Evolutionary conservation across 2,888 invertebrate genomes (phyloP).

Genomic region (Mamestra brassicae): DNA sequence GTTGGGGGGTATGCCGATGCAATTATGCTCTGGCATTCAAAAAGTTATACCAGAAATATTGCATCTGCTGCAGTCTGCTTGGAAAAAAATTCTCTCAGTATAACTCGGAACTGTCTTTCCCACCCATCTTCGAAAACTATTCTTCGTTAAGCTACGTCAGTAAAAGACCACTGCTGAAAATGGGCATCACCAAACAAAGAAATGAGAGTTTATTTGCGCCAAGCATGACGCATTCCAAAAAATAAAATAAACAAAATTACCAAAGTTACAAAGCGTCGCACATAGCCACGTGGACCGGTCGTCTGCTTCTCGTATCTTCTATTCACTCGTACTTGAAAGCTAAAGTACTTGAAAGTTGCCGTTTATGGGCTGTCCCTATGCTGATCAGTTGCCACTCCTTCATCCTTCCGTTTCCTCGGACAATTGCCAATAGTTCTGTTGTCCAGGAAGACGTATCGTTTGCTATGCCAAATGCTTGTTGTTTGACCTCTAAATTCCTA

Average conservation of each 20-base stretch:
- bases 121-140: no score
- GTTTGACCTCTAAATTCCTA: constrained; percentile 5
- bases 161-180: no score
- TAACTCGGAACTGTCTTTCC: not conserved
- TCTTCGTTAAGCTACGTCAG: no score
- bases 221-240: no score
- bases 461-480: constrained; percentile 30
- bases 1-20: no score
- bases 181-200: not conserved
- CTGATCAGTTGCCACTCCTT: not conserved
- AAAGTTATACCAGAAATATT: no score
- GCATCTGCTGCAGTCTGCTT: not conserved
- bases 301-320: no score
- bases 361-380: no score
- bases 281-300: not conserved
- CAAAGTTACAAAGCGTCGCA: not conserved
- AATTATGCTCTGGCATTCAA: no score
- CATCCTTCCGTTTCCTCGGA: constrained; percentile 29
- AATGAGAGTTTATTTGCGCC: no score
- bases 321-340: not conserved
- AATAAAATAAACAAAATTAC: no score
- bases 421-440: constrained; percentile 12
- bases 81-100: no score
- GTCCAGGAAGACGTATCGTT: constrained; percentile 11
- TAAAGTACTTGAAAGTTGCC: not conserved